Conservation (phyloP, 2,888 invertebrate species). For the Meiosimyza platycephala region DNA sequence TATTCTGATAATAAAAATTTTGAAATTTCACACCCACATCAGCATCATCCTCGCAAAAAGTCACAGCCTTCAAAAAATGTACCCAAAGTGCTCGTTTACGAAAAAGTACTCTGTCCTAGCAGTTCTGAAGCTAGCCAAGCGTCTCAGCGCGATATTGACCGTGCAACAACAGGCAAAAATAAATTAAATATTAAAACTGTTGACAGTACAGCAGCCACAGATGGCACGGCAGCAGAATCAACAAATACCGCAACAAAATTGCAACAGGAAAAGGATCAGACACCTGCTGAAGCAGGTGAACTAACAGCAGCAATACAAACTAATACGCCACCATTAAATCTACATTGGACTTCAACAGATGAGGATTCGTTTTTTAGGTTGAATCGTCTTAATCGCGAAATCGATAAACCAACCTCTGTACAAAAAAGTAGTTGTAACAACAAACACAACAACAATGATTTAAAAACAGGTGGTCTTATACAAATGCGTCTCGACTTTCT, state of each 20-base stretch:
- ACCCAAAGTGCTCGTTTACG: slow-evolving; percentile 40
- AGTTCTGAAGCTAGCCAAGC: slow-evolving; percentile 45
- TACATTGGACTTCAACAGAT: slow-evolving; percentile 44
- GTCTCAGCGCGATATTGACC: background rate
- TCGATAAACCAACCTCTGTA: slow-evolving; percentile 46
- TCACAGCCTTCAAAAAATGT: slow-evolving; percentile 19
- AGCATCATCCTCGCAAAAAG: slow-evolving; percentile 12
- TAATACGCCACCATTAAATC: slow-evolving; percentile 40
- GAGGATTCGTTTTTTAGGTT: slow-evolving; percentile 54
- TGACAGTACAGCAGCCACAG: background rate
- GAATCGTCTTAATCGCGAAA: slow-evolving; percentile 51
- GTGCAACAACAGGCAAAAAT: slow-evolving; percentile 22
- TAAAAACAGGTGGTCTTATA: slow-evolving; percentile 35
- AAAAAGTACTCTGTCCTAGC: slow-evolving; percentile 48
- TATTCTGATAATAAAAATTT: slow-evolving; percentile 27
- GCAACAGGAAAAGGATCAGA: background rate
- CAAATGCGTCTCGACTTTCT: slow-evolving; percentile 45
- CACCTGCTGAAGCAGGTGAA: background rate
- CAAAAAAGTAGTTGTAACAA: no score
- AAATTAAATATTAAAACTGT: background rate
- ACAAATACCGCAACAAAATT: background rate
- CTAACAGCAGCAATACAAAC: background rate
- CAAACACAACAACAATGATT: slow-evolving; percentile 2
- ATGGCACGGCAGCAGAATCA: background rate
- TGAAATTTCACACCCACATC: slow-evolving; percentile 17